Evolutionary conservation across 2,113 vertebrate genomes (phyloP).

Genomic region (Salvelinus sp.): DNA sequence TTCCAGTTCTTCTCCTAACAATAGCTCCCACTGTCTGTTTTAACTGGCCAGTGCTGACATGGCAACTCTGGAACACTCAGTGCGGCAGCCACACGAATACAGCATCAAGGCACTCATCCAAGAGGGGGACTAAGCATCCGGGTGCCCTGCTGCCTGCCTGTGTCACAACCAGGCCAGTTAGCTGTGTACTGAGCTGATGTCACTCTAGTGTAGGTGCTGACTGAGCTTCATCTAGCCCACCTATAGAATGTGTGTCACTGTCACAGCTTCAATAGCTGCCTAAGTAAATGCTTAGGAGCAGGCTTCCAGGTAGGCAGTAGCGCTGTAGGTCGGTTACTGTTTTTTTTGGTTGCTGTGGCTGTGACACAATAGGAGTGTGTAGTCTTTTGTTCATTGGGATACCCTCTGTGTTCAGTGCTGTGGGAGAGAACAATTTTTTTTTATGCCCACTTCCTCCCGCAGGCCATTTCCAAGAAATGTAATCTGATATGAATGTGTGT

Average conservation of each 20-base stretch:
- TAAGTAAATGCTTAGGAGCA: background rate
- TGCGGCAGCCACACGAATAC: conserved; percentile 36
- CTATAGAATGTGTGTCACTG: background rate
- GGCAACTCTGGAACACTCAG: conserved; percentile 54
- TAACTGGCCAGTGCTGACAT: conserved; percentile 52
- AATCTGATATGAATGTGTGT: conserved; percentile 64
- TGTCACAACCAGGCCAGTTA: conserved; percentile 7
- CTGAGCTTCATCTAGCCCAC: conserved; percentile 7
- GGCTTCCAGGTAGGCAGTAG: conserved; percentile 3
- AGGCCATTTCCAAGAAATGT: conserved; percentile 65
- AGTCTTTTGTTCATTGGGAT: no score
- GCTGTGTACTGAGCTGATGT: conserved; percentile 2
- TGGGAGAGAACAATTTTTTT: background rate
- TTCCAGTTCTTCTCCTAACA: conserved; percentile 34
- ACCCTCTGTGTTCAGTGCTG: no score
- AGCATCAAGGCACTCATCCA: conserved; percentile 50
- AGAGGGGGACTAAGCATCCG: conserved; percentile 34
- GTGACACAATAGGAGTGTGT: no score
- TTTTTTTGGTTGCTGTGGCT: no score
- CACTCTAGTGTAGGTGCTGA: conserved; percentile 5
- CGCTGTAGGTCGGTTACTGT: background rate
- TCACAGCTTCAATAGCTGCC: background rate
- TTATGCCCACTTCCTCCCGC: conserved; percentile 61
- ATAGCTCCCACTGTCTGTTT: conserved; percentile 45
- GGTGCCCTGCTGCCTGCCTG: conserved; percentile 11